Evolutionary conservation across 2,113 vertebrate genomes (phyloP).

Genomic region (Meles meles): DNA sequence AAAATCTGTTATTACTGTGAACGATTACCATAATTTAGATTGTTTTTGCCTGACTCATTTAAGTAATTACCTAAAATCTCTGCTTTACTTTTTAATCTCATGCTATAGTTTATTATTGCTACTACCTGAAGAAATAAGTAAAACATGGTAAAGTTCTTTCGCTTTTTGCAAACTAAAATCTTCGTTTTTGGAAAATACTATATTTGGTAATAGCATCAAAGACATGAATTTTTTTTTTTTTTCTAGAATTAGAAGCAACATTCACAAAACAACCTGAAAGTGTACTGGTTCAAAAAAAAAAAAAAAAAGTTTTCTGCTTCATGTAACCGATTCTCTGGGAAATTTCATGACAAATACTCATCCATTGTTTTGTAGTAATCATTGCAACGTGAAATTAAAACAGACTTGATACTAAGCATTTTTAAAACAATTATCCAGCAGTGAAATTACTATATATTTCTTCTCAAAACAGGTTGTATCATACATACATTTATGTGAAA

Average conservation of each 20-base stretch:
- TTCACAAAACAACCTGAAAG: slow-evolving; percentile 4
- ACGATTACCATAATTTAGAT: neutral
- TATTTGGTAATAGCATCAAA: neutral
- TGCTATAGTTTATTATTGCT: neutral
- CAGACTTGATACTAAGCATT: slow-evolving; percentile 16
- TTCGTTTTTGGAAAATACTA: slow-evolving; percentile 10
- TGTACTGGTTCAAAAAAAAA: neutral
- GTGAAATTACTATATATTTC: slow-evolving; percentile 56
- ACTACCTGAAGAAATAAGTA: slow-evolving; percentile 3
- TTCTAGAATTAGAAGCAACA: slow-evolving; percentile 1
- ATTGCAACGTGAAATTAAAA: slow-evolving; percentile 72
- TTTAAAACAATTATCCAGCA: slow-evolving; percentile 63
- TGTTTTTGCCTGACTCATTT: slow-evolving; percentile 7
- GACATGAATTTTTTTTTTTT: neutral
- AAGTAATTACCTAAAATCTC: neutral
- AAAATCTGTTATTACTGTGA: neutral
- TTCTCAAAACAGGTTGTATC: slow-evolving; percentile 38
- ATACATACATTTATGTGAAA: slow-evolving; percentile 3
- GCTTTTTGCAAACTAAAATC: neutral
- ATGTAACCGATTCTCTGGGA: slow-evolving; percentile 42
- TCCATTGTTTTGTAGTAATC: slow-evolving; percentile 58
- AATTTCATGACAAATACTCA: slow-evolving; percentile 55
- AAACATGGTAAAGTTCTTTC: neutral
- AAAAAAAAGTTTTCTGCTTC: slow-evolving; percentile 39
- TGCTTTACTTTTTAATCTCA: neutral